Percentiles rank a stretch among this genome's conserved stretches.
Evolutionary conservation across 2,113 vertebrate species (phyloP).

Genomic region (Dinomys branickii): DNA sequence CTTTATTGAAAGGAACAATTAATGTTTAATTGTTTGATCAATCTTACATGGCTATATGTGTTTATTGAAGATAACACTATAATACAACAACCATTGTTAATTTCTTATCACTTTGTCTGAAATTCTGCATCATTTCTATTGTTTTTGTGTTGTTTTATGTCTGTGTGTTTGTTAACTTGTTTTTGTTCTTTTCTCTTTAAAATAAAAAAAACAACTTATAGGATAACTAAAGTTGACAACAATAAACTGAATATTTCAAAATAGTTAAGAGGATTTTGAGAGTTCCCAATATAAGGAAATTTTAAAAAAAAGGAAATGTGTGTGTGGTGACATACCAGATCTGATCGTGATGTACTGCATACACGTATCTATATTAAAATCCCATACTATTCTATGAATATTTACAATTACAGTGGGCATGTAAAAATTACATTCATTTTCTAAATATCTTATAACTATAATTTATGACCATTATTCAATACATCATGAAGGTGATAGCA

Average conservation of each 20-base stretch:
- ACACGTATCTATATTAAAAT: background rate
- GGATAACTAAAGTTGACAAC: background rate
- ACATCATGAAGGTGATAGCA: background rate
- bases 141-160: no score
- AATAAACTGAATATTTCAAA: background rate
- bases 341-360: background rate
- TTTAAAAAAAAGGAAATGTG: no score
- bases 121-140: no score
- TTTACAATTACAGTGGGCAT: background rate
- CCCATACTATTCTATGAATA: background rate
- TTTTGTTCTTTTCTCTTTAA: no score
- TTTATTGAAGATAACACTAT: no score
- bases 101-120: no score
- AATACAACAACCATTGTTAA: no score
- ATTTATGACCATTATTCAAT: background rate
- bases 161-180: no score
- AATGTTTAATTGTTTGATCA: no score
- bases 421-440: background rate
- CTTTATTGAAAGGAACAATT: no score
- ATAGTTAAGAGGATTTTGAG: background rate
- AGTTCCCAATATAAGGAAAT: background rate
- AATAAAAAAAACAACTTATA: no score
- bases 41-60: no score
- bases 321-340: background rate
- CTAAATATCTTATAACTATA: background rate